Percentiles rank a stretch among this genome's conserved stretches.
phyloP scores from a whole-genome alignment of 1,140 invertebrate genomes.

The Ridgeia piscesae region DNA sequence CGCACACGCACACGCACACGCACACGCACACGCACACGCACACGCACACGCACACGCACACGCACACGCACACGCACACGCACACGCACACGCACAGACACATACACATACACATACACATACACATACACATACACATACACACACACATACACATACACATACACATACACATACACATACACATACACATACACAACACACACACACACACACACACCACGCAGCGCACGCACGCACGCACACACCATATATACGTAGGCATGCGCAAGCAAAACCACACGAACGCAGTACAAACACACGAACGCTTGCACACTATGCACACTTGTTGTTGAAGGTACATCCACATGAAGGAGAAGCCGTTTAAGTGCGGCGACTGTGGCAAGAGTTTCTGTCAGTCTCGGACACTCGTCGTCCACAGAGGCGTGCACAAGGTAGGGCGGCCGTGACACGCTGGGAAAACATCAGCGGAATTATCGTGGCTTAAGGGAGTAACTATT shows the following conservation, averaged over 20 bases:
- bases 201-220: no score
- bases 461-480: no score
- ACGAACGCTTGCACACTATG: not conserved
- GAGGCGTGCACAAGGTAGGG: constrained; percentile 43
- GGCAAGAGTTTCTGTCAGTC: constrained; percentile 94
- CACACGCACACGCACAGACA: not conserved
- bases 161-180: not conserved
- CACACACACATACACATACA: not conserved
- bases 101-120: not conserved
- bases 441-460: no score
- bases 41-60: not conserved
- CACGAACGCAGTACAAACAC: not conserved
- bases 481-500: no score
- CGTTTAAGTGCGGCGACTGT: constrained; percentile 90
- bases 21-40: not conserved
- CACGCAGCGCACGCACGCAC: no score
- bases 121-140: not conserved
- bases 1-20: not conserved
- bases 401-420: constrained; percentile 86
- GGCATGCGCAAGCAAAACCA: not conserved
- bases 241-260: no score
- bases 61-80: not conserved
- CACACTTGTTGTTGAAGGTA: constrained; percentile 15
- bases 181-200: no score
- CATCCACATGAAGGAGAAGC: constrained; percentile 70